A percentile compares a stretch with the other conserved stretches of the same genome.
Conservation (phyloP, 2,888 invertebrate genomes). For the Lasius platythorax region DNA sequence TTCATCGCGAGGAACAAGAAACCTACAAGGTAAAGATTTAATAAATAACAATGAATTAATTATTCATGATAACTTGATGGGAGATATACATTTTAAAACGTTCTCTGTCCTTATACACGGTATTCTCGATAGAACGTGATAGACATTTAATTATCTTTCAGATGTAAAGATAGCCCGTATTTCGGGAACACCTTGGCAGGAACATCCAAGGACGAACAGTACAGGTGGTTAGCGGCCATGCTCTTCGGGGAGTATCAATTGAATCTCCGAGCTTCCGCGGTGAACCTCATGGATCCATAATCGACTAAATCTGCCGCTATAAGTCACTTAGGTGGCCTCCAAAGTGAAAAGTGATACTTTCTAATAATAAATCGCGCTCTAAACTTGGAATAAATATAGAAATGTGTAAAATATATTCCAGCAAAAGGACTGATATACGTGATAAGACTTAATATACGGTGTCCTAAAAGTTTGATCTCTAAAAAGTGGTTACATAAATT, state of each 20-base stretch:
- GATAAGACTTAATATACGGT: not conserved
- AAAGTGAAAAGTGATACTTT: slow-evolving; percentile 47
- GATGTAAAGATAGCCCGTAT: slow-evolving; percentile 92
- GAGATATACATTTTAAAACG: slow-evolving; percentile 19
- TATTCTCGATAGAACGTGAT: not conserved
- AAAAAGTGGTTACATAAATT: not conserved
- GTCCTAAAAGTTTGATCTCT: slow-evolving; percentile 29
- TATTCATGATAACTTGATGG: not conserved
- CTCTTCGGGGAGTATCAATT: slow-evolving; percentile 90
- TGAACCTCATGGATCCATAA: slow-evolving; percentile 83
- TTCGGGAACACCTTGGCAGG: slow-evolving; percentile 94
- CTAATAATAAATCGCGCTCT: not conserved
- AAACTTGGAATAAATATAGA: slow-evolving; percentile 26
- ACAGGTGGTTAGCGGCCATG: slow-evolving; percentile 93
- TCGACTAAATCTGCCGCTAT: slow-evolving; percentile 19
- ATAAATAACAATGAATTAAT: not conserved
- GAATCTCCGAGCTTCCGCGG: slow-evolving; percentile 80
- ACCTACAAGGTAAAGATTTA: slow-evolving; percentile 87
- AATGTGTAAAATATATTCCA: slow-evolving; percentile 12
- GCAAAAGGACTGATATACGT: not conserved
- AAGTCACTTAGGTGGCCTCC: slow-evolving; percentile 8
- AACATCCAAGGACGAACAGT: slow-evolving; percentile 91
- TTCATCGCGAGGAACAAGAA: slow-evolving; percentile 91
- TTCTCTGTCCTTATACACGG: not conserved
- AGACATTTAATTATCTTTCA: slow-evolving; percentile 78